These are phyloP conservation scores for Orchestes rusci DNA, from an alignment of 2,888 invertebrate species.

Conservation along the genomic window DNA sequence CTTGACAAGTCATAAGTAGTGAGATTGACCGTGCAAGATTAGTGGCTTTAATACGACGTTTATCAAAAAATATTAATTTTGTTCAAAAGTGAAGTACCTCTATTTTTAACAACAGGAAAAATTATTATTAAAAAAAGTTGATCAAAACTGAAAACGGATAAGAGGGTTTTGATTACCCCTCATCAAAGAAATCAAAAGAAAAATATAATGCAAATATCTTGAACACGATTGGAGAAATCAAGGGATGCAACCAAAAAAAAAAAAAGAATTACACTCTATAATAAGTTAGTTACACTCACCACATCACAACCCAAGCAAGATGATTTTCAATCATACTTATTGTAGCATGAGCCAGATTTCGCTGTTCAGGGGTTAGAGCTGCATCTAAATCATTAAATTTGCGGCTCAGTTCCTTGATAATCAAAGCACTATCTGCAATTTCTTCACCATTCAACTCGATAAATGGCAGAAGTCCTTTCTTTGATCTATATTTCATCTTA, in stretches of 20 bases:
- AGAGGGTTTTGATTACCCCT: too few species aligned
- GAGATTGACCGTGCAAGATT: too few species aligned
- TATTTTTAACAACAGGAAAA: too few species aligned
- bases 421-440: constrained; percentile 85
- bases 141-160: too few species aligned
- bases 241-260: background rate
- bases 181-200: too few species aligned
- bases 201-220: too few species aligned
- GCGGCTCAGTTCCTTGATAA: constrained; percentile 79
- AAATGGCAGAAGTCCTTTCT: constrained; percentile 92
- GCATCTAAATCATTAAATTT: constrained; percentile 79
- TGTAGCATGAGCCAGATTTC: constrained; percentile 83
- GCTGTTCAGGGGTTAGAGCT: constrained; percentile 75
- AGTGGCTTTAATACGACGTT: too few species aligned
- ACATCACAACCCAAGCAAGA: constrained; percentile 82
- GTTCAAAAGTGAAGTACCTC: too few species aligned
- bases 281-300: constrained; percentile 48
- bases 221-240: too few species aligned
- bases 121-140: too few species aligned
- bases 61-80: too few species aligned
- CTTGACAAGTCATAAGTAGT: too few species aligned
- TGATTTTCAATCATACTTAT: constrained; percentile 94
- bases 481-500: constrained; percentile 87
- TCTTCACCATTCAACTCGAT: constrained; percentile 92
- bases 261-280: background rate